Evolutionary conservation across 2,888 invertebrate species (phyloP).

Genomic region (Amphipoea lucens): DNA sequence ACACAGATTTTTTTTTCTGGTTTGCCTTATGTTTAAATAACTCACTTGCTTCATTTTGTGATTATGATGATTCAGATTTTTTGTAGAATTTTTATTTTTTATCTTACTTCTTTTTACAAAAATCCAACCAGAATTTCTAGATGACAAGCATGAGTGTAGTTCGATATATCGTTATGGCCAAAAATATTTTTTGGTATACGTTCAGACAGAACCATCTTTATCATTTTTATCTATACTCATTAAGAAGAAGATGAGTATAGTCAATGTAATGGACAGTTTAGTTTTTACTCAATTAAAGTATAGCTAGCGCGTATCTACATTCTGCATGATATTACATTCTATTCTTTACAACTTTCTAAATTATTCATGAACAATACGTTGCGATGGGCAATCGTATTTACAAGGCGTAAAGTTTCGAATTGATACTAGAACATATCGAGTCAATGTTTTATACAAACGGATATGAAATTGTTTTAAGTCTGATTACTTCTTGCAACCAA

Average conservation of each 20-base stretch:
- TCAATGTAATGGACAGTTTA: conserved; percentile 32
- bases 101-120: background rate
- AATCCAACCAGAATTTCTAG: background rate
- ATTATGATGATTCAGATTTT: conserved; percentile 1
- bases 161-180: background rate
- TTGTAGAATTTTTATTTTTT: background rate
- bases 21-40: background rate
- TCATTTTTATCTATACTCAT: conserved; percentile 17
- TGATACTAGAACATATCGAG: conserved; percentile 44
- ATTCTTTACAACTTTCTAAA: conserved; percentile 78
- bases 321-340: conserved; percentile 58
- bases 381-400: conserved; percentile 68
- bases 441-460: conserved; percentile 26
- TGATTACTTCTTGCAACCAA: conserved; percentile 5
- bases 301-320: conserved; percentile 52
- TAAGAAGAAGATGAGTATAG: conserved; percentile 22
- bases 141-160: background rate
- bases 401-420: conserved; percentile 55
- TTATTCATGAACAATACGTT: conserved; percentile 74
- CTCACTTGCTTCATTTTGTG: background rate
- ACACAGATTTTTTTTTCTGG: background rate
- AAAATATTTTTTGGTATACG: background rate
- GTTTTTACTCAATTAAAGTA: conserved; percentile 35
- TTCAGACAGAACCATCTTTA: conserved; percentile 1
- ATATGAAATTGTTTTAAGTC: conserved; percentile 6